phyloP scores from a whole-genome alignment of 1,140 invertebrate genomes.

The Penaeus indicus region DNA sequence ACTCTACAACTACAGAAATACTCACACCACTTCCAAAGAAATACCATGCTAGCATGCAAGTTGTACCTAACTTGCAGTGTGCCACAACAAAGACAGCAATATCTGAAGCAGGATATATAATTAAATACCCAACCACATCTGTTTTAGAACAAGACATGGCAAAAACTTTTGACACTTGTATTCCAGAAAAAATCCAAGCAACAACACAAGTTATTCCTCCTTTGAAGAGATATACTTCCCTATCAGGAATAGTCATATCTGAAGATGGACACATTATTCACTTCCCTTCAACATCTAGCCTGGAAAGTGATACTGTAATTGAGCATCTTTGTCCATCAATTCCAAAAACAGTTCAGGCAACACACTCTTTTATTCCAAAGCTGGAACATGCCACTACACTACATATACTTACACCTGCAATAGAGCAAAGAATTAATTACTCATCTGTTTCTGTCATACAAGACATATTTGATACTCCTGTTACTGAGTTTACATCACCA shows the following conservation, averaged over 20 bases:
- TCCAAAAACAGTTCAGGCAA: constrained; percentile 23
- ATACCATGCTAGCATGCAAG: not conserved
- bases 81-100: not conserved
- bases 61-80: not conserved
- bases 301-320: constrained; percentile 6
- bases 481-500: not conserved
- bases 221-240: not conserved
- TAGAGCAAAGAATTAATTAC: too few relatives aligned
- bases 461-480: too few relatives aligned
- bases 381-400: constrained; percentile 19
- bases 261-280: constrained; percentile 15
- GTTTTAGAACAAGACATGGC: not conserved
- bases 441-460: too few relatives aligned
- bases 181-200: constrained; percentile 3
- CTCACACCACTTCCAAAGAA: constrained; percentile 13
- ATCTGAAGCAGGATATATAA: constrained; percentile 20
- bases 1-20: constrained; percentile 3
- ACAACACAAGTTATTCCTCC: constrained; percentile 2
- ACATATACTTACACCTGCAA: too few relatives aligned
- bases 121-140: constrained; percentile 19
- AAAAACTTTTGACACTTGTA: constrained; percentile 13
- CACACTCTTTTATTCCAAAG: not conserved
- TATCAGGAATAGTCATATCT: constrained; percentile 18
- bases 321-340: constrained; percentile 1
- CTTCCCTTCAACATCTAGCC: constrained; percentile 5